phyloP scores from a whole-genome alignment of 2,888 invertebrate species.

The Lithophane socia region DNA sequence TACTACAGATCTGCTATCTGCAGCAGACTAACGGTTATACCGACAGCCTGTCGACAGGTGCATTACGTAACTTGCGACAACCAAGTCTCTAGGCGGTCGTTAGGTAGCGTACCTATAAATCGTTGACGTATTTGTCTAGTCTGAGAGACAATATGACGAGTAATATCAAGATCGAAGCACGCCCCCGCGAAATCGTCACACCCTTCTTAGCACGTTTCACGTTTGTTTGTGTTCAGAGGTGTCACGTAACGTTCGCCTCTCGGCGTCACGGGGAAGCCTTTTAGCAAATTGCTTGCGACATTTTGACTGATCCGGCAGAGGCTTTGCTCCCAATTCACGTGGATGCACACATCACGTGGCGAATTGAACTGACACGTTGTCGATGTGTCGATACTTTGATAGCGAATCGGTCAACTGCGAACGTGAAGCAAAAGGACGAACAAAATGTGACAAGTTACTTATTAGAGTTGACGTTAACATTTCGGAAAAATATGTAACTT shows the following conservation, averaged over 20 bases:
- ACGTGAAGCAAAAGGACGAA: slow-evolving; percentile 12
- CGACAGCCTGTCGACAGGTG: slow-evolving; percentile 14
- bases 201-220: slow-evolving; percentile 71
- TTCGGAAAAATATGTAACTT: neutral
- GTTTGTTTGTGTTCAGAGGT: slow-evolving; percentile 70
- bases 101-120: slow-evolving; percentile 34
- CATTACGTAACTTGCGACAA: slow-evolving; percentile 37
- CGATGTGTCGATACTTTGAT: slow-evolving; percentile 55
- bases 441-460: slow-evolving; percentile 6
- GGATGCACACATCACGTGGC: slow-evolving; percentile 63
- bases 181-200: slow-evolving; percentile 68
- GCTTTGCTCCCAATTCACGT: slow-evolving; percentile 58
- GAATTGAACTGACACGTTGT: slow-evolving; percentile 64
- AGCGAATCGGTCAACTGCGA: slow-evolving; percentile 39
- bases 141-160: slow-evolving; percentile 52
- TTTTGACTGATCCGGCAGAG: slow-evolving; percentile 68
- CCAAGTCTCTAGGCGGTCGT: slow-evolving; percentile 6
- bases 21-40: slow-evolving; percentile 17
- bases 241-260: slow-evolving; percentile 75
- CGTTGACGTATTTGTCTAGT: slow-evolving; percentile 46
- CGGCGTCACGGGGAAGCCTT: slow-evolving; percentile 78
- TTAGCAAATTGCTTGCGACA: slow-evolving; percentile 82
- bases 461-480: slow-evolving; percentile 12
- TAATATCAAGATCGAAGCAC: slow-evolving; percentile 51
- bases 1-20: slow-evolving; percentile 7